Conservation (phyloP, 2,113 vertebrate species). For the Barnardius zonarius region DNA sequence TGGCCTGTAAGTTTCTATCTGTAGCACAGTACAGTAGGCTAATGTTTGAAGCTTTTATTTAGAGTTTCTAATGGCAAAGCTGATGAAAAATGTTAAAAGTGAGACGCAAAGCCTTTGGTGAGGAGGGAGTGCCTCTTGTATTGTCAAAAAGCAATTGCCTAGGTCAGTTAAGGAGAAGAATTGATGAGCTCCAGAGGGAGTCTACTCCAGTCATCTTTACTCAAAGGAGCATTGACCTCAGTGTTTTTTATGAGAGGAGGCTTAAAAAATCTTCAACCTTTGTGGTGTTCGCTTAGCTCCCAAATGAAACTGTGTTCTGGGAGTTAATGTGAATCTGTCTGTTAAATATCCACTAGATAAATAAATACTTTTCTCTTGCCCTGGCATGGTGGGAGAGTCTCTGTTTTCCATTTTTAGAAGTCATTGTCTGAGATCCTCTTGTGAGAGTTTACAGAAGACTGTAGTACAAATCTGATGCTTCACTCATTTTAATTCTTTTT, state of each 20-base stretch:
- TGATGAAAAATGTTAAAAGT: constrained; percentile 33
- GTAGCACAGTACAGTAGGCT: not conserved
- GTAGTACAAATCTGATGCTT: not conserved
- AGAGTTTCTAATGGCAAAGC: constrained; percentile 12
- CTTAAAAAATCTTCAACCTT: not conserved
- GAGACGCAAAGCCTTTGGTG: not conserved
- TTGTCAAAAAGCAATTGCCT: constrained; percentile 17
- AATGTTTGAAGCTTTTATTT: not conserved
- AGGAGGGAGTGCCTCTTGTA: not conserved
- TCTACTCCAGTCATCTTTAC: not conserved
- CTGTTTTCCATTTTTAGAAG: not conserved
- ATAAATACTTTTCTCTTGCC: not conserved
- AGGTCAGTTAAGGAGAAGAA: constrained; percentile 17
- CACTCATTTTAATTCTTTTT: not conserved
- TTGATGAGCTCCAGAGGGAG: not conserved
- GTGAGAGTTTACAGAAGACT: not conserved
- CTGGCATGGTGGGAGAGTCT: not conserved
- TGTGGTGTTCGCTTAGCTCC: not conserved
- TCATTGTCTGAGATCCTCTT: not conserved
- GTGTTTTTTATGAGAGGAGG: not conserved
- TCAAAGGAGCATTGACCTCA: not conserved
- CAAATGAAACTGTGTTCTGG: not conserved
- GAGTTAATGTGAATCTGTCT: constrained; percentile 4
- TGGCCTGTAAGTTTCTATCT: not conserved
- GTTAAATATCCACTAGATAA: not conserved